Conservation (phyloP, 2,797 vertebrate species). For the Pteronotus mesoamericanus region DNA sequence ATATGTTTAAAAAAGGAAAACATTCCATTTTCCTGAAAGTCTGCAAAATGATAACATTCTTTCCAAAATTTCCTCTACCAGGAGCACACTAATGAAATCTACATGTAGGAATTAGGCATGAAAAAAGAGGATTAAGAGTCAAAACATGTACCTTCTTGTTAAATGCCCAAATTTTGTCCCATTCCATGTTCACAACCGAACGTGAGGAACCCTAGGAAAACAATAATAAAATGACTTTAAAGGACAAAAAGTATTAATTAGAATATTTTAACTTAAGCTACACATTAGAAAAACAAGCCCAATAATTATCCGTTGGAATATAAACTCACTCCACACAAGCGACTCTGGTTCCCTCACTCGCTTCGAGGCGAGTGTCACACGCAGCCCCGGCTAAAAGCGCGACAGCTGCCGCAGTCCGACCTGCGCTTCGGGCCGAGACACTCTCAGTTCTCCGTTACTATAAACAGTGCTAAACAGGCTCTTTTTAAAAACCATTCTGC, state of each 20-base stretch:
- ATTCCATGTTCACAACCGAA: conserved; percentile 99
- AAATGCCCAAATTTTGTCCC: conserved; percentile 99
- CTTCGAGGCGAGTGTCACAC: background rate
- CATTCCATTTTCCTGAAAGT: conserved; percentile 85
- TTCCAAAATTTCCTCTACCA: conserved; percentile 67
- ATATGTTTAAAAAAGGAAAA: conserved; percentile 68
- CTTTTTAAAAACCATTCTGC: background rate
- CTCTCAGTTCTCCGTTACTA: background rate
- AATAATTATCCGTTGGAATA: background rate
- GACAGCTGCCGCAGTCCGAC: background rate
- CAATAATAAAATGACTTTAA: conserved; percentile 1
- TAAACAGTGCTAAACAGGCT: background rate
- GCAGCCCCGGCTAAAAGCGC: background rate
- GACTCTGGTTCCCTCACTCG: background rate
- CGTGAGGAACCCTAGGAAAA: conserved; percentile 92
- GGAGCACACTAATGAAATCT: conserved; percentile 69
- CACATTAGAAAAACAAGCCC: background rate
- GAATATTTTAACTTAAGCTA: background rate
- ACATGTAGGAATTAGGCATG: conserved; percentile 4
- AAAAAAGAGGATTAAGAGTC: background rate
- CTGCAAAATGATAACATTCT: conserved; percentile 70
- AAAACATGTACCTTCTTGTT: conserved; percentile 94
- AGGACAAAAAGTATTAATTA: background rate
- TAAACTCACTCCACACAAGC: background rate
- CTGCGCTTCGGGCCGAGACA: background rate